Evolutionary conservation across 2,113 vertebrate genomes (phyloP).

Genomic region (Butastur rufipennis): DNA sequence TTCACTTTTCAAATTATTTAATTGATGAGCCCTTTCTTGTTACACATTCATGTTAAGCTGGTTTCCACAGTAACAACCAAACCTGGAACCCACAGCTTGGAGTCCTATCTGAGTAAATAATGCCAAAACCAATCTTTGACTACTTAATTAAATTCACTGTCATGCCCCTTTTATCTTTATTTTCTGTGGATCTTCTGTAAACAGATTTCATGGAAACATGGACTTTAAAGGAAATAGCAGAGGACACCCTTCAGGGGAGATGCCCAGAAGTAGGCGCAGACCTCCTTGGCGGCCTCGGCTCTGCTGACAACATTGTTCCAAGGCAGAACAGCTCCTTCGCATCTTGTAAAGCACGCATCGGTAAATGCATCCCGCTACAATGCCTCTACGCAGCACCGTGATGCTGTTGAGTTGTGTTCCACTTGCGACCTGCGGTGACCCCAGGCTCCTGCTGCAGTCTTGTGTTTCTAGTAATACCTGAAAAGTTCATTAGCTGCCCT

Average conservation of each 20-base stretch:
- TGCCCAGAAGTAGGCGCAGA: not conserved
- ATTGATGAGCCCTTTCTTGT: conserved; percentile 60
- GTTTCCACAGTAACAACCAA: conserved; percentile 73
- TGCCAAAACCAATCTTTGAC: not conserved
- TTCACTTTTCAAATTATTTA: conserved; percentile 51
- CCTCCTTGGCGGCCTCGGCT: fast-evolving
- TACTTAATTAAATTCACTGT: conserved; percentile 1
- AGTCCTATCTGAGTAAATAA: conserved; percentile 58
- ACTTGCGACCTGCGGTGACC: fast-evolving
- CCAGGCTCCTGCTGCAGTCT: not conserved
- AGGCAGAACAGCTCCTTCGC: not conserved
- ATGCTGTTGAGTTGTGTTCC: fast-evolving
- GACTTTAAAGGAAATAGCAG: not conserved
- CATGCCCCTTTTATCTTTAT: not conserved
- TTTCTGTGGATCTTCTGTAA: not conserved
- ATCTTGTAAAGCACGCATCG: fast-evolving
- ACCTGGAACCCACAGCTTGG: conserved; percentile 16
- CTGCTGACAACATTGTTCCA: fast-evolving
- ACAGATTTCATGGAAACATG: not conserved
- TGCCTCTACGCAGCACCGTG: not conserved
- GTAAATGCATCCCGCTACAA: fast-evolving
- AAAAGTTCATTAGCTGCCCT: not conserved
- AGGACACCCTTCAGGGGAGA: not conserved
- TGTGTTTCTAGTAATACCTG: not conserved
- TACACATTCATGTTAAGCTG: conserved; percentile 1